Conservation (phyloP, 2,888 invertebrate genomes). For the Minunthozetes semirufus region DNA sequence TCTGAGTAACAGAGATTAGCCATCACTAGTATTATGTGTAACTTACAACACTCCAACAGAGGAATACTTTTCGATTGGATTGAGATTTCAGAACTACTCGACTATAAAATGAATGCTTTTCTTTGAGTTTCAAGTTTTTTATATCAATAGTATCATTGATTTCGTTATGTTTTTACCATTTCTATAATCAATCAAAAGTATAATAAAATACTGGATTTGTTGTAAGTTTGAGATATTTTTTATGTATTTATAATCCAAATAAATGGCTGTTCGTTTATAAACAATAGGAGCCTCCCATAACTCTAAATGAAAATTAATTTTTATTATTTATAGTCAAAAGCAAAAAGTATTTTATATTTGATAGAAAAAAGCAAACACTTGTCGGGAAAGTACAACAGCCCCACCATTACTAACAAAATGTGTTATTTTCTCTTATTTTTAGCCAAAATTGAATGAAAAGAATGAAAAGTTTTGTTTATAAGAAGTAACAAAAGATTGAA, state of each 20-base stretch:
- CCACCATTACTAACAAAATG: neutral
- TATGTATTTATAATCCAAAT: neutral
- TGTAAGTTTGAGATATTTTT: conserved; percentile 1
- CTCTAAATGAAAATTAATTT: neutral
- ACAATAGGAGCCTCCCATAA: neutral
- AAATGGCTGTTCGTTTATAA: neutral
- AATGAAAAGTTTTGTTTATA: neutral
- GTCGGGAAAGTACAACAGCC: neutral
- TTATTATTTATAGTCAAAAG: conserved; percentile 1
- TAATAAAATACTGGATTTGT: neutral
- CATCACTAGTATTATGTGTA: no score
- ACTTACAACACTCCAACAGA: no score
- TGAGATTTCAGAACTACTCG: no score
- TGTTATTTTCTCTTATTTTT: neutral
- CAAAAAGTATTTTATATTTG: neutral
- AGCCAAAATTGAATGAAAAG: neutral
- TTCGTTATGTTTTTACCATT: neutral
- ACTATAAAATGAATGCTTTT: no score
- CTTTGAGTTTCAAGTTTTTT: neutral
- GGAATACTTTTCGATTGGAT: no score
- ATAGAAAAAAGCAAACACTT: conserved; percentile 4
- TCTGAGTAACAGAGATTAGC: no score
- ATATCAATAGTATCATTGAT: neutral
- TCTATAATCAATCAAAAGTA: neutral
- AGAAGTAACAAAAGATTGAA: neutral